Evolutionary conservation across 2,113 vertebrate genomes (phyloP), one percentile per base, ranked within the genome.

Genomic region (Penelope pileata): DNA sequence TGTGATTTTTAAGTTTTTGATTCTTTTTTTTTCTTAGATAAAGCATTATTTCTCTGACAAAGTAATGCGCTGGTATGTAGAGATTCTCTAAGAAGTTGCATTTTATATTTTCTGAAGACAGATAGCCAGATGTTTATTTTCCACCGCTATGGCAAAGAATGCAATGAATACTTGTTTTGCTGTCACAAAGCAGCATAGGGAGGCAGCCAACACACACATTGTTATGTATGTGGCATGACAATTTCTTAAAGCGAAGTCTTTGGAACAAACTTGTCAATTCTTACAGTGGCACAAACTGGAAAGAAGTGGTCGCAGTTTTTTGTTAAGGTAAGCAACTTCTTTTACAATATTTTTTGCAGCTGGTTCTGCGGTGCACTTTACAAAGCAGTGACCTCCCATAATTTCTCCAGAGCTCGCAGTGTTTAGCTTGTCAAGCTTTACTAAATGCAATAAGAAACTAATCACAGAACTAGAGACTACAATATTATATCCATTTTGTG

Each of bases 11-110:
- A 83, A 87, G 92, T 30, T 74, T 59, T 74, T 18, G 8, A 19
- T 40, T 10, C 51, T 45, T 80, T 86, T 78, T 38, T 51, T 60
- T 83, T 15, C 83, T 90, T 88, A 73, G 83, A 91, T 34, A 48
- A 86, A 87, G 62, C 26, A 91, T 77, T 75, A 72, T 74, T 94
- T 91, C 45, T 90, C 18, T 67, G 50, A 68, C 13, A 92, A 86
- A 94, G 53, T 10, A 81, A 81, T 56, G 9, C 9, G 73, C 38
- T 38, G n/a, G 21, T 69, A 91, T 66, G 45, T 6, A 91, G 40
- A 50, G 15, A 50, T 32, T 72, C 32, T 88, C 60, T 93, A 32
- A 94, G 77, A 96, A 83, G 53, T 4, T 50, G n/a, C 40, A 66
- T 82, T 90, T 79, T 73, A 47, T 43, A 67, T 64, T 82, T 94